Evolutionary conservation across 2,888 invertebrate genomes (phyloP), one percentile per base, ranked within the genome.

Genomic region (Liodrosophila aerea): DNA sequence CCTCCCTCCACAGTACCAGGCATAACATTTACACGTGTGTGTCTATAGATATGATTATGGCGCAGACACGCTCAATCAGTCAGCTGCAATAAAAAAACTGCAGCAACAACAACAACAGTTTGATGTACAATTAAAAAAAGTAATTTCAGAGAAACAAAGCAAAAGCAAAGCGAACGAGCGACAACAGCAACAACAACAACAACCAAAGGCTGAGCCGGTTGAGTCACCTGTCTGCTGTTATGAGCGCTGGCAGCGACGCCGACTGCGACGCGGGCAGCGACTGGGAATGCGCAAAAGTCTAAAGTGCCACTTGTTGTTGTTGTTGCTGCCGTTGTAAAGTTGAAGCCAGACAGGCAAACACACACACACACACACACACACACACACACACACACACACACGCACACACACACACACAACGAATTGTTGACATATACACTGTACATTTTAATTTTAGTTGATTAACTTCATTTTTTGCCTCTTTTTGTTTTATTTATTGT

Each of bases 251-350:
- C 63, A 60, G 65, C 68, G 63, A 64, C 77, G 61, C 58, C 71
- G 85, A 75, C 78, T 80, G 77, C n/a, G n/a, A n/a, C n/a, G n/a
- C n/a, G n/a, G n/a, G n/a, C n/a, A n/a, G n/a, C n/a, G 85, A 75
- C 78, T 76, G 77, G 74, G 74, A 85, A 74, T 75, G 75, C 74
- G 86, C 81, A 82, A 83, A 85, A 85, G 84, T 85, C 80, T 83
- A 78, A 78, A 84, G 82, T 78, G 75, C 61, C 74, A 66, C 82
- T 75, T 59, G 50, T 57, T 54, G 52, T 40, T 46, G 34, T 45
- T 41, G 50, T 43, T 60, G 37, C 50, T 58, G 57, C 37, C 60
- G 61, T 40, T 71, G 69, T 73, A 66, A 73, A 64, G 56, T 76
- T 76, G 49, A 34, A 73, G 69, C 57, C 71, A 73, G 73, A 73